Conservation (phyloP, 2,888 invertebrate species). For the Cyrtodaria siliqua region DNA sequence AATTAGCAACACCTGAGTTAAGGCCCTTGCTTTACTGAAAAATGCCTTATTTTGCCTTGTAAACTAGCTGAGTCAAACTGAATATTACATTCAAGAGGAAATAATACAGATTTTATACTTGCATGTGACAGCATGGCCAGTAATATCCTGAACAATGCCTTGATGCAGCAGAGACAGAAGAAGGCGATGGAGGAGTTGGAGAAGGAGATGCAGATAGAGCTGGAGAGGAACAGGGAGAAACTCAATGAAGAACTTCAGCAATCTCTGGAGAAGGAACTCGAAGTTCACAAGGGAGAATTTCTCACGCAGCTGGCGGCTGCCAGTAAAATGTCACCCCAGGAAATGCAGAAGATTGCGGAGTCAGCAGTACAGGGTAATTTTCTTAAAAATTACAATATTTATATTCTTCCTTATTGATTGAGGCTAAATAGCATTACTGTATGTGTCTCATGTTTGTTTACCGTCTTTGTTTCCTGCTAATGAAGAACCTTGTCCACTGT, state of each 20-base stretch:
- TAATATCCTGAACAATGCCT: slow-evolving; percentile 72
- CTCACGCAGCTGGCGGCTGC: slow-evolving; percentile 81
- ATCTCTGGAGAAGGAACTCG: slow-evolving; percentile 79
- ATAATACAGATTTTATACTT: no score
- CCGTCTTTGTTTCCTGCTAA: no score
- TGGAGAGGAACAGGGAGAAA: slow-evolving; percentile 79
- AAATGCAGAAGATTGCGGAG: slow-evolving; percentile 70
- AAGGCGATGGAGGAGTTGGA: slow-evolving; percentile 80
- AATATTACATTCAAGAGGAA: no score
- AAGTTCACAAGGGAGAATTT: slow-evolving; percentile 79
- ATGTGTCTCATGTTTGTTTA: no score
- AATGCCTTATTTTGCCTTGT: no score
- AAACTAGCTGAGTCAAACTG: no score
- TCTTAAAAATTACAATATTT: no score
- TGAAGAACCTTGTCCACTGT: no score
- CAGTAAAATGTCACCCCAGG: slow-evolving; percentile 76
- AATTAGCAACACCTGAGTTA: no score
- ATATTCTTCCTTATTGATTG: no score
- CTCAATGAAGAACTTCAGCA: slow-evolving; percentile 79
- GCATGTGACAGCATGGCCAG: slow-evolving; percentile 79
- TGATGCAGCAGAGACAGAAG: slow-evolving; percentile 81
- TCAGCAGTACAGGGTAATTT: slow-evolving; percentile 3
- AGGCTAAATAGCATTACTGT: no score
- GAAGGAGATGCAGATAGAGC: slow-evolving; percentile 80
- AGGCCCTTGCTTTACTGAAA: no score